Conservation (phyloP, 2,888 invertebrate genomes). For the Smittia sp. region DNA sequence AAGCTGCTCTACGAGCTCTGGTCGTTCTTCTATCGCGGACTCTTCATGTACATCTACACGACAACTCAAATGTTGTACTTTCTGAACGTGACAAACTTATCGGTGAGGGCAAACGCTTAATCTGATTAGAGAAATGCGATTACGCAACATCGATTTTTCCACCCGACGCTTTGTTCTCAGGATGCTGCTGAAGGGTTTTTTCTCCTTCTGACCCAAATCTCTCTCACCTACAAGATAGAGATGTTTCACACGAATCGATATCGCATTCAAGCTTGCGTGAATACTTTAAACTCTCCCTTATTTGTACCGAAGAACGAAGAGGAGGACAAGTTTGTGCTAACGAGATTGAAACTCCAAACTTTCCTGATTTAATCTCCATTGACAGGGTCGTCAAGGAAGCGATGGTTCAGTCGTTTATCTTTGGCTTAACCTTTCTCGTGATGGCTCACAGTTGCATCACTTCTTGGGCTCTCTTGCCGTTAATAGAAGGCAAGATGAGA, state of each 20-base stretch:
- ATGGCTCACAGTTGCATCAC: neutral
- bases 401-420: conserved; percentile 24
- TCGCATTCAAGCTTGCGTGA: conserved; percentile 9
- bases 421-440: neutral
- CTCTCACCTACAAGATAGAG: conserved; percentile 28
- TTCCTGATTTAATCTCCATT: neutral
- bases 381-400: conserved; percentile 28
- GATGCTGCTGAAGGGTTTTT: conserved; percentile 29
- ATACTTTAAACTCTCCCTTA: conserved; percentile 6
- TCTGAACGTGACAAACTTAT: conserved; percentile 16
- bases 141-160: neutral
- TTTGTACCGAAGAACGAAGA: conserved; percentile 25
- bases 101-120: neutral
- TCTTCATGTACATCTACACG: conserved; percentile 34
- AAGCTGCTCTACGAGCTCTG: conserved; percentile 3
- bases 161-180: neutral
- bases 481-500: neutral
- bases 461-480: conserved; percentile 11
- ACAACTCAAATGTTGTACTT: conserved; percentile 30
- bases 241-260: conserved; percentile 31
- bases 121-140: neutral
- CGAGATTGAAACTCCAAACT: neutral
- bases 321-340: conserved; percentile 19
- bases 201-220: conserved; percentile 29
- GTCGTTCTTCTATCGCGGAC: conserved; percentile 22